Conservation (phyloP, 1,140 invertebrate species). For the Macrostomum lignano region DNA sequence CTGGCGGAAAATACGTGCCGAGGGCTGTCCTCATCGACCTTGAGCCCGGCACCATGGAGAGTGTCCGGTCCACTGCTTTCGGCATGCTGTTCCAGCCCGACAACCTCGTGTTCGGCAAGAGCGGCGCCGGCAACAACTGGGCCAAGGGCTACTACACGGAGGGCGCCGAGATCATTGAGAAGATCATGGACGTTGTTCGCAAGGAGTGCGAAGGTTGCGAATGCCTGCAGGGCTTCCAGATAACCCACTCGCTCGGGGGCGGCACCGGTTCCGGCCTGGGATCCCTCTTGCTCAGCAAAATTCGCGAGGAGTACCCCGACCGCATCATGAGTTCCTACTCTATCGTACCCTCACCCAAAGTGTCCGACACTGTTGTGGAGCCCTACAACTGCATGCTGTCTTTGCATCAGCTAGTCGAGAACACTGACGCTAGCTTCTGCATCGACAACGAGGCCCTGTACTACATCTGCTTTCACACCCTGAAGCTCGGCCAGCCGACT, state of each 20-base stretch:
- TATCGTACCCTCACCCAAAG: conserved; percentile 28
- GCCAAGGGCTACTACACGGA: conserved; percentile 6
- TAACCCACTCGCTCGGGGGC: conserved; percentile 7
- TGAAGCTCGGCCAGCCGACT: conserved; percentile 31
- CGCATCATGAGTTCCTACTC: conserved; percentile 29
- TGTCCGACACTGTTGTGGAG: conserved; percentile 25
- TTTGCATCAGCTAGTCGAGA: conserved; percentile 24
- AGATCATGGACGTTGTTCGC: conserved; percentile 17
- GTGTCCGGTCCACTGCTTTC: conserved; percentile 52
- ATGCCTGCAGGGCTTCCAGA: conserved; percentile 2
- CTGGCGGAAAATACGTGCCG: conserved; percentile 23
- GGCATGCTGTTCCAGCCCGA: conserved; percentile 58
- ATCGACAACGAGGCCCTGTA: conserved; percentile 32
- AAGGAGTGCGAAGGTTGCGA: conserved; percentile 39
- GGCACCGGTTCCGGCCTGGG: conserved; percentile 1
- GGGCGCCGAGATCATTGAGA: conserved; percentile 13
- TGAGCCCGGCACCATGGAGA: conserved; percentile 68
- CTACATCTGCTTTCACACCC: conserved; percentile 33
- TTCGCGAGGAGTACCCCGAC: conserved; percentile 13
- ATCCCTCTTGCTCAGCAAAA: neutral
- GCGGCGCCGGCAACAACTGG: conserved; percentile 3
- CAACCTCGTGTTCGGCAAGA: conserved; percentile 33
- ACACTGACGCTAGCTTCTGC: conserved; percentile 24
- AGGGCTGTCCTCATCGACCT: conserved; percentile 52
- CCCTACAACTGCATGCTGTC: conserved; percentile 28